Conservation (phyloP, 2,888 invertebrate genomes). For the Siphlonurus alternatus region DNA sequence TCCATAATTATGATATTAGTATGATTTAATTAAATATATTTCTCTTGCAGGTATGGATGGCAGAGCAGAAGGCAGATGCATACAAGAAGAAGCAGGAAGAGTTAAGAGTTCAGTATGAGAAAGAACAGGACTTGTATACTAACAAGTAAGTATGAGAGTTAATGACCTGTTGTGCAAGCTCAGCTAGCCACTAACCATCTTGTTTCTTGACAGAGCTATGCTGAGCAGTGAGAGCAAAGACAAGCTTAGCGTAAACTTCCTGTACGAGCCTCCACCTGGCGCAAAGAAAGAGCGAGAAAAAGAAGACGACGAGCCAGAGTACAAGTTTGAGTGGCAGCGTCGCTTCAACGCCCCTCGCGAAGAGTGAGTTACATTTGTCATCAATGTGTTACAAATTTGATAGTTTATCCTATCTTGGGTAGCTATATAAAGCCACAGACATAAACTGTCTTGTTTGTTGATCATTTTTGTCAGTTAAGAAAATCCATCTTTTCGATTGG, state of each 20-base stretch:
- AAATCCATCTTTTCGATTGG: too few relatives aligned
- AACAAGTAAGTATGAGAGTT: slow-evolving; percentile 50
- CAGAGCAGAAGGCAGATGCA: slow-evolving; percentile 92
- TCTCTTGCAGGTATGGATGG: slow-evolving; percentile 86
- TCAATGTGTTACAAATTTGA: too few relatives aligned
- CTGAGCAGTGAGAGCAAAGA: slow-evolving; percentile 98
- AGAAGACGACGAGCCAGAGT: slow-evolving; percentile 88
- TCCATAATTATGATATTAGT: neutral
- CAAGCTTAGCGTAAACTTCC: slow-evolving; percentile 92
- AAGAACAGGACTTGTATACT: slow-evolving; percentile 95
- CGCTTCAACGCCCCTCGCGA: slow-evolving; percentile 98
- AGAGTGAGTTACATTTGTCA: slow-evolving; percentile 34
- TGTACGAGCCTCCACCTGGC: slow-evolving; percentile 99
- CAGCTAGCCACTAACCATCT: too few relatives aligned
- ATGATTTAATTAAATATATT: neutral
- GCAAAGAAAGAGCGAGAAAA: slow-evolving; percentile 81
- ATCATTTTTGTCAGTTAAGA: too few relatives aligned
- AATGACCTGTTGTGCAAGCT: neutral
- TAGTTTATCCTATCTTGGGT: too few relatives aligned
- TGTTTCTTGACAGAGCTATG: slow-evolving; percentile 50
- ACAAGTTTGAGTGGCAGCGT: slow-evolving; percentile 99
- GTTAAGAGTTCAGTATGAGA: slow-evolving; percentile 88
- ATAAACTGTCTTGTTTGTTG: too few relatives aligned
- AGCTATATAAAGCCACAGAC: too few relatives aligned
- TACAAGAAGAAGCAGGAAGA: slow-evolving; percentile 98